Evolutionary conservation across 1,140 invertebrate genomes (phyloP), one percentile per base, ranked within the genome.

Genomic region (Polypedilum vanderplanki): DNA sequence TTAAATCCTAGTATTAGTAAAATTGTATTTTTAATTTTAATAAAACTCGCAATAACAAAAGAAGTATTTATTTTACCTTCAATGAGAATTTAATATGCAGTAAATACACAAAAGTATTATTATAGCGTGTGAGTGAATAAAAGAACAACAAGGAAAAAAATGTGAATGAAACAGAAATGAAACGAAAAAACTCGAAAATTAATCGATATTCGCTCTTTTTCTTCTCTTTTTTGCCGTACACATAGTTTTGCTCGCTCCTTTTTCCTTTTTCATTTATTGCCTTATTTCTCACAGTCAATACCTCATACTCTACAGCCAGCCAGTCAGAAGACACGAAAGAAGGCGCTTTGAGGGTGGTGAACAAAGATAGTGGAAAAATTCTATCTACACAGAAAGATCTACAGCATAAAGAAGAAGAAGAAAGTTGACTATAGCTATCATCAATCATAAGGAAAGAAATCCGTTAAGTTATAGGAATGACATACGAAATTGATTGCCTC

Each of bases 381-480:
- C n/a, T 33, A 33, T 33, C 24, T 4, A 57, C 46, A 22, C 18
- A 70, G 9, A 70, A 10, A 70, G n/a, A 70, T 18, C 17, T 18
- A 70, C 65, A 70, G 7, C 17, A 70, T 70, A 17, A 12, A 70
- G 17, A 22, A 70, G 7, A 67, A 67, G 17, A 20, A 20, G 17
- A 18, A 22, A 70, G 18, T 70, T 70, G 65, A 70, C 65, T 70
- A 70, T 18, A 70, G 65, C 65, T 22, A 70, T 70, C 65, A 70
- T 70, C 65, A 70, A 70, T 70, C 65, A 70, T 70, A 70, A 22
- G 20, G 46, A 57, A 70, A 70, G 20, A 70, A 70, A 70, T 70
- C 65, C 65, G 20, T 22, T 70, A 22, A 70, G 20, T 70, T 70
- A 70, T 70, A 22, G 17, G 65, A 57, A 70, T 70, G 65, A 70